Conservation (phyloP, 2,113 vertebrate genomes). For the Microtus richardsoni region DNA sequence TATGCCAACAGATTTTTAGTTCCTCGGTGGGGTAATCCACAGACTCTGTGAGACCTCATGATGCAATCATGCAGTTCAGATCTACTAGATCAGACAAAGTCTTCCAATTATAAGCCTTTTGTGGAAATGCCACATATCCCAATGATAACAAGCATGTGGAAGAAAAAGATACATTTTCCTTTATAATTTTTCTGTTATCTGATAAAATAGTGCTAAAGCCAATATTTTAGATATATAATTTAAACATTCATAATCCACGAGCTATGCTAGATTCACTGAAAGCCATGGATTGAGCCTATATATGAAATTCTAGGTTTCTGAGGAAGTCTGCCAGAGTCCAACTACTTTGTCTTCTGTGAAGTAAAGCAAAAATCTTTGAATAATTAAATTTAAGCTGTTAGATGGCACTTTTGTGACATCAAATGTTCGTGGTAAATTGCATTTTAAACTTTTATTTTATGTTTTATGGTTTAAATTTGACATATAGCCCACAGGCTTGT, state of each 20-base stretch:
- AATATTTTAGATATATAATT: slow-evolving; percentile 12
- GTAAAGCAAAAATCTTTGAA: neutral
- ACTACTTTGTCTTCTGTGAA: neutral
- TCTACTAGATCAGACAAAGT: neutral
- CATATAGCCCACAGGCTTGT: neutral
- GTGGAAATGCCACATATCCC: no score
- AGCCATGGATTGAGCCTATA: neutral
- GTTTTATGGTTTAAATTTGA: neutral
- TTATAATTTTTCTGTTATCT: neutral
- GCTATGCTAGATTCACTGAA: neutral
- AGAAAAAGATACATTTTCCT: neutral
- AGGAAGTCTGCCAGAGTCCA: neutral
- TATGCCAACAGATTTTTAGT: neutral
- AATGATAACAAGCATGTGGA: neutral
- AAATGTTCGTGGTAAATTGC: neutral
- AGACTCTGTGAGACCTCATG: neutral
- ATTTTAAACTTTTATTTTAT: slow-evolving; percentile 27
- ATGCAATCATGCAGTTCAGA: no score
- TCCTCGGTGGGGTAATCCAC: neutral
- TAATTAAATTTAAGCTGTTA: neutral
- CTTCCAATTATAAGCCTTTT: neutral
- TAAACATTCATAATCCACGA: neutral
- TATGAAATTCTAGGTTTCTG: neutral
- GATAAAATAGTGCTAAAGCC: neutral
- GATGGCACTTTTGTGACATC: slow-evolving; percentile 11